phyloP scores from a whole-genome alignment of 2,888 invertebrate genomes.

The Microplitis manilae region DNA sequence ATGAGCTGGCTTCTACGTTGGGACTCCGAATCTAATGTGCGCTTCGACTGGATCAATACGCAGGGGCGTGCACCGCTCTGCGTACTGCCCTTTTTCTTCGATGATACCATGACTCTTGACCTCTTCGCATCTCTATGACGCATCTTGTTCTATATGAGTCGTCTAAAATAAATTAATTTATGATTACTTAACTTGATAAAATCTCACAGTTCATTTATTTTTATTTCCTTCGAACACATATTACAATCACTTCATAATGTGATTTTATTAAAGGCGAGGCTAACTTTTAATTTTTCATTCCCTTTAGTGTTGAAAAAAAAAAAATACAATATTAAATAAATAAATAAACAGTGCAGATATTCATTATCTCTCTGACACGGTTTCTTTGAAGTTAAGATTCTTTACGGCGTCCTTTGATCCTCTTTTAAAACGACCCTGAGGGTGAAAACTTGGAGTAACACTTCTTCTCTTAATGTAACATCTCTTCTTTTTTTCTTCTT shows the following conservation, averaged over 20 bases:
- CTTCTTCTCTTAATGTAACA: background rate
- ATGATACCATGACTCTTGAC: slow-evolving; percentile 32
- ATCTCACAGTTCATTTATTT: slow-evolving; percentile 7
- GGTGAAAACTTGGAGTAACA: slow-evolving; percentile 9
- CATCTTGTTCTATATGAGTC: background rate
- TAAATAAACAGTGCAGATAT: slow-evolving; percentile 5
- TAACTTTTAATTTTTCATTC: slow-evolving; percentile 12
- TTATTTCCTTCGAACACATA: slow-evolving; percentile 14
- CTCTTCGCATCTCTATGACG: background rate
- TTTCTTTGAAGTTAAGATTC: slow-evolving; percentile 11
- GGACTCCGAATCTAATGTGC: slow-evolving; percentile 63
- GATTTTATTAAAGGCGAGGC: slow-evolving; percentile 24
- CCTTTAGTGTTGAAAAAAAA: background rate
- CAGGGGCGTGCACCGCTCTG: slow-evolving; percentile 64
- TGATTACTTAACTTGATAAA: slow-evolving; percentile 3
- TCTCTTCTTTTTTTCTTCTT: background rate
- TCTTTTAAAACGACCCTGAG: slow-evolving; percentile 2
- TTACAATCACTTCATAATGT: background rate
- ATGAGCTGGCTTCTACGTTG: slow-evolving; percentile 47
- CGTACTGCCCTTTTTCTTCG: slow-evolving; percentile 51
- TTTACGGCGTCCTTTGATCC: slow-evolving; percentile 17
- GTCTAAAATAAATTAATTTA: slow-evolving; percentile 18
- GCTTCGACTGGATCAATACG: slow-evolving; percentile 68
- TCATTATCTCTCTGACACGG: background rate
- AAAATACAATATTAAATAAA: background rate